Evolutionary conservation across 2,888 invertebrate species (phyloP).

Genomic region (Ormyrus labotus): DNA sequence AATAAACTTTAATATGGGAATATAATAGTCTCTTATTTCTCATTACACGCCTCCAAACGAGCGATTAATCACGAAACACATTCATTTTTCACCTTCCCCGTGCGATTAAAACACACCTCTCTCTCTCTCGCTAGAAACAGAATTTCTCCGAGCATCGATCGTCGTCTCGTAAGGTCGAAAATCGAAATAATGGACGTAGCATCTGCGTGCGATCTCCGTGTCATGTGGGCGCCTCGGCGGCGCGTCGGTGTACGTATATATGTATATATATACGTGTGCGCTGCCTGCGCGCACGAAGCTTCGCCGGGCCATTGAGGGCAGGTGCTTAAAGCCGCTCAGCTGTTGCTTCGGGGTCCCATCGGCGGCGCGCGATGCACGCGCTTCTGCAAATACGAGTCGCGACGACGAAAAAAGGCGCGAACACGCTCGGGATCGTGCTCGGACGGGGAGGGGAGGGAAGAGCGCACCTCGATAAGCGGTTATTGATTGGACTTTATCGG

Average conservation of each 20-base stretch:
- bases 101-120: neutral
- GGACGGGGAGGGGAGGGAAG: neutral
- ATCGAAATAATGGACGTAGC: constrained; percentile 46
- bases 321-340: constrained; percentile 71
- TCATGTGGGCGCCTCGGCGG: constrained; percentile 38
- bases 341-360: constrained; percentile 67
- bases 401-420: neutral
- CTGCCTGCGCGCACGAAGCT: constrained; percentile 8
- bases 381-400: neutral
- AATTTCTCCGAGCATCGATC: no score
- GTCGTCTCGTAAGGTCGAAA: constrained; percentile 20
- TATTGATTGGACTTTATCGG: constrained; percentile 35
- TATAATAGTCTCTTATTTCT: neutral
- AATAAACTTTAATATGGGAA: no score
- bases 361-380: constrained; percentile 16
- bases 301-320: constrained; percentile 65
- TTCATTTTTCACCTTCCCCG: constrained; percentile 16
- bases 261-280: neutral
- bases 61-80: constrained; percentile 22
- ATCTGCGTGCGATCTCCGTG: constrained; percentile 44
- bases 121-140: neutral
- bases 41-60: neutral
- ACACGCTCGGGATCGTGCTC: neutral
- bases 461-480: constrained; percentile 43
- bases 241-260: neutral